Percentiles rank a stretch among this genome's conserved stretches.
phyloP scores from a whole-genome alignment of 2,888 invertebrate genomes.

The Phengaris alcon region DNA sequence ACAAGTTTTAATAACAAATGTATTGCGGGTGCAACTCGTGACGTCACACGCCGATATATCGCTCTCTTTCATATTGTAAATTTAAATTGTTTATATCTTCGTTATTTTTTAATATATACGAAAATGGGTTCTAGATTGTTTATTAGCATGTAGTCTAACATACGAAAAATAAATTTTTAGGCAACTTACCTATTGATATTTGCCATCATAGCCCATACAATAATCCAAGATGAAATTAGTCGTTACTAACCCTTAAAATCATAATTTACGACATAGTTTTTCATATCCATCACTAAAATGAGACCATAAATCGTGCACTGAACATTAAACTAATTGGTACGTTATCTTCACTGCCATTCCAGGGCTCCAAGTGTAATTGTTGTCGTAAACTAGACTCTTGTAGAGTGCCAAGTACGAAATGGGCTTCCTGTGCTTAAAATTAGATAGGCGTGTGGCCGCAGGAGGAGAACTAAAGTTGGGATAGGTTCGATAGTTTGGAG shows the following conservation, averaged over 20 bases:
- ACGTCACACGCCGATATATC: too few species aligned
- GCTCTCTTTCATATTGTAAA: too few species aligned
- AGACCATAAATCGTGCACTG: neutral
- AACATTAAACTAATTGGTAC: slow-evolving; percentile 3
- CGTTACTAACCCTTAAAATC: neutral
- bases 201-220: neutral
- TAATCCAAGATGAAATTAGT: neutral
- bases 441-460: neutral
- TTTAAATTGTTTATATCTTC: too few species aligned
- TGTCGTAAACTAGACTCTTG: slow-evolving; percentile 12
- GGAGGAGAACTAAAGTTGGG: slow-evolving; percentile 9
- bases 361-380: slow-evolving; percentile 21
- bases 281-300: neutral
- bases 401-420: slow-evolving; percentile 16
- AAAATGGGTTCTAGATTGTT: too few species aligned
- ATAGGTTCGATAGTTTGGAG: neutral
- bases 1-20: too few species aligned
- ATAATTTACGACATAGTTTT: slow-evolving; percentile 2
- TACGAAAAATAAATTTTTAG: too few species aligned
- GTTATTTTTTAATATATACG: too few species aligned
- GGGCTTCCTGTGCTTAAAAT: neutral
- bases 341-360: slow-evolving; percentile 14
- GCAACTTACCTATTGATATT: neutral
- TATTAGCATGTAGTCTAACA: too few species aligned
- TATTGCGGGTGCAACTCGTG: too few species aligned